Percentiles rank a stretch among this genome's conserved stretches.
These are phyloP conservation scores for Pimpla rufipes DNA, from an alignment of 2,888 invertebrate species.

Conservation along the genomic window DNA sequence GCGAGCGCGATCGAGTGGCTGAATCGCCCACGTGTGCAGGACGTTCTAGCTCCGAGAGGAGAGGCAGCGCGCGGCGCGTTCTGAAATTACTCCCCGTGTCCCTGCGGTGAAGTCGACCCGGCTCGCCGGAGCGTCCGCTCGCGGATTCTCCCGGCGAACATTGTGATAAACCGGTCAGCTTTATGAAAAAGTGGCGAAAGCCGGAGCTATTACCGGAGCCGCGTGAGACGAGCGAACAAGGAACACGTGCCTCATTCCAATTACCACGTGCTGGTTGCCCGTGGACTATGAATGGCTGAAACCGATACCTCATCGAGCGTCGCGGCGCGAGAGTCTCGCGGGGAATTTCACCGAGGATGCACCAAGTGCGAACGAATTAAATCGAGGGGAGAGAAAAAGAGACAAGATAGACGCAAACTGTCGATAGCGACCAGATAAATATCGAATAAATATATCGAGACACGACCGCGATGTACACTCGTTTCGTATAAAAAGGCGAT, in stretches of 20 bases:
- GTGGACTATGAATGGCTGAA: conserved; percentile 35
- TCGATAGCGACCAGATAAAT: conserved; percentile 30
- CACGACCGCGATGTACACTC: background rate
- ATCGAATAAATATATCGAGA: conserved; percentile 16
- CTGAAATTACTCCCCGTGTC: conserved; percentile 7
- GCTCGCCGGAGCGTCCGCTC: background rate
- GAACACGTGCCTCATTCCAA: conserved; percentile 58
- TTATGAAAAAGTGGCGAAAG: background rate
- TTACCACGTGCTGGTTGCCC: conserved; percentile 35
- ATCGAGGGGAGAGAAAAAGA: background rate
- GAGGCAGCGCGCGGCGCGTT: background rate
- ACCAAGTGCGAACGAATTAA: background rate
- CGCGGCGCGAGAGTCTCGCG: conserved; percentile 7
- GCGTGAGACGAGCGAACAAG: conserved; percentile 21
- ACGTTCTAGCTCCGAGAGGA: conserved; percentile 21
- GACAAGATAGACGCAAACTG: conserved; percentile 23
- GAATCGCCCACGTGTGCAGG: conserved; percentile 51
- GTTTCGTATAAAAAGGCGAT: conserved; percentile 31
- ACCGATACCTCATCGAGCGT: conserved; percentile 43
- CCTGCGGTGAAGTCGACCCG: conserved; percentile 17
- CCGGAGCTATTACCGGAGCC: conserved; percentile 13
- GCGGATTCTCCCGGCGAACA: background rate
- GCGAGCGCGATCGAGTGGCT: conserved; percentile 15
- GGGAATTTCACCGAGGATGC: conserved; percentile 26
- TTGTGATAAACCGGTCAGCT: conserved; percentile 19